Base-by-base conservation (phyloP, 2,113 vertebrate species). In the Carassius auratus region DNA sequence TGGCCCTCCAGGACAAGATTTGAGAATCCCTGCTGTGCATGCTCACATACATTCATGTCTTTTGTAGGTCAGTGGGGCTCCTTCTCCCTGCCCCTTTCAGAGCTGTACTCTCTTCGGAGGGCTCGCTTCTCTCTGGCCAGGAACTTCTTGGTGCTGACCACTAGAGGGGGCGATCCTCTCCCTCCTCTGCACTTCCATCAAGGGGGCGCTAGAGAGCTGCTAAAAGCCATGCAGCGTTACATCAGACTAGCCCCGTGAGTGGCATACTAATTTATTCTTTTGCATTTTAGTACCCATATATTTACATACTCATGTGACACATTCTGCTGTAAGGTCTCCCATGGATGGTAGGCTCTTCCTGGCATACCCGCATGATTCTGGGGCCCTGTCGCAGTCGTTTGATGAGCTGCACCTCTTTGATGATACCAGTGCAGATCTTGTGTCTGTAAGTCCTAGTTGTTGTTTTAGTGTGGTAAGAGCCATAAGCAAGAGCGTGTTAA, bases 71-170 rank as follows among this genome's bases (percentile, higher is more conserved):
- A 96, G 45, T 98, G 97, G 97, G 84, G 87, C 7, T 93, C 96
- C 3, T 98, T 98, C 92, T 96, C 96, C 0, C 93, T 98, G 88
- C 96, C 96, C 13, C 94, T 98, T 9, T 95, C 96, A 0, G 96
- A 98, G 87, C 94, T 98, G 0, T 96, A 96, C 90, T 98, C 96
- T 8, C 95, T 98, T 19, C 94, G 96, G 42, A 94, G 95, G 30
- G 95, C 96, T 55, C 96, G 96, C 42, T 97, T 96, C 6, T 96
- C 97, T n/a, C 88, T 98, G 88, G 95, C 96, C 66, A 95, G 95
- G 85, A 97, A 97, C 86, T 98, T 97, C 90, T 90, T 98, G 71
- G 96, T 98, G 62, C 89, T 98, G 90, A 96, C 96, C 36, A 97
- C 95, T 48, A 92, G 96, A 81, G 96, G 96, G 0, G 96, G 97